phyloP scores from a whole-genome alignment of 2,888 invertebrate species.

The Drosophila kanekoi region DNA sequence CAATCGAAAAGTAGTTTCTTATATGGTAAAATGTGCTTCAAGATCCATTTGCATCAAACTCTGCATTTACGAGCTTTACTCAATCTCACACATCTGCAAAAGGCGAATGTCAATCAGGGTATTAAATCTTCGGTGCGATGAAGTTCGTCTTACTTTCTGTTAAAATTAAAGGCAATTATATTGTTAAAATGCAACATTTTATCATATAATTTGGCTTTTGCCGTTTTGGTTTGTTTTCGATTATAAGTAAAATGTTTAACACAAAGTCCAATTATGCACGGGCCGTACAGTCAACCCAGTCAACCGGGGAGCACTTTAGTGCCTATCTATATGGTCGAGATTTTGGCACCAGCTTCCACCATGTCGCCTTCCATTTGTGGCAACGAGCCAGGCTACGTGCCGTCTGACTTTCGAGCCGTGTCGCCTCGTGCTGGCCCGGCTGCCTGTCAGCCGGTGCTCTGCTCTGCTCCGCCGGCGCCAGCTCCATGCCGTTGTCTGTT shows the following conservation, averaged over 20 bases:
- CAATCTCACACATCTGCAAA: no score
- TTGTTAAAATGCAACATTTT: no score
- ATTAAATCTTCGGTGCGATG: no score
- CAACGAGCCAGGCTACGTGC: slow-evolving; percentile 43
- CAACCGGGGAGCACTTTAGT: slow-evolving; percentile 17
- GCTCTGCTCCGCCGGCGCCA: background rate
- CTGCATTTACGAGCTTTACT: no score
- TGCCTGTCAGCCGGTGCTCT: slow-evolving; percentile 14
- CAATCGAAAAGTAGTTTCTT: no score
- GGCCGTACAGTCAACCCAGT: slow-evolving; percentile 39
- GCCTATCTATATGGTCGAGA: background rate
- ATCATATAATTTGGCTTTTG: background rate
- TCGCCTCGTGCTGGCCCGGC: slow-evolving; percentile 34
- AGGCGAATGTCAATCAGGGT: no score
- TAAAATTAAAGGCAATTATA: no score
- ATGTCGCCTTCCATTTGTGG: slow-evolving; percentile 30
- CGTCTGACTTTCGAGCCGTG: slow-evolving; percentile 55
- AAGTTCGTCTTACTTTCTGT: no score
- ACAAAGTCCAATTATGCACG: slow-evolving; percentile 44
- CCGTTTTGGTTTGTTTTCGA: slow-evolving; percentile 9
- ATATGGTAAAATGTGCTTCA: no score
- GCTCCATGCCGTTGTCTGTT: slow-evolving; percentile 23
- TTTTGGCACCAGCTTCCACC: no score
- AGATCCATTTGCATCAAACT: no score
- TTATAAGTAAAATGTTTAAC: slow-evolving; percentile 26